Evolutionary conservation across 2,113 vertebrate species (phyloP).

Genomic region (Anguilla rostrata): DNA sequence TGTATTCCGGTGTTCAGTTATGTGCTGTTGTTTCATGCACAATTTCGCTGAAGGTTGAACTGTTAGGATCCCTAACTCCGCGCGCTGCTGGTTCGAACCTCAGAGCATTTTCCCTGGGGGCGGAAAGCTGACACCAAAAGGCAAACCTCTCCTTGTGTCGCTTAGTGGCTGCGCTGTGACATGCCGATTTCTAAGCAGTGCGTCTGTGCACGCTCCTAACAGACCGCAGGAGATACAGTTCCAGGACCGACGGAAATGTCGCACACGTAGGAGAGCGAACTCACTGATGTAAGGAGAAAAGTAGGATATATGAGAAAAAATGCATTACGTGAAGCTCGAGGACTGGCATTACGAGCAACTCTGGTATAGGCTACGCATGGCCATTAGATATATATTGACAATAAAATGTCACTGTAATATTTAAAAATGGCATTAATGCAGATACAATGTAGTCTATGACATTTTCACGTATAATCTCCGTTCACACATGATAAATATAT

Average conservation of each 20-base stretch:
- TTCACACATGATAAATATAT: no score
- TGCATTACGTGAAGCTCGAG: background rate
- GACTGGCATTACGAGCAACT: background rate
- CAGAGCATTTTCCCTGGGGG: slow-evolving; percentile 58
- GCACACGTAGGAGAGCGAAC: background rate
- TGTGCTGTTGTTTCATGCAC: slow-evolving; percentile 1
- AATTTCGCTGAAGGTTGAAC: background rate
- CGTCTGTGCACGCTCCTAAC: slow-evolving; percentile 31
- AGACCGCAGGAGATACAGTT: background rate
- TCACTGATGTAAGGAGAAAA: background rate
- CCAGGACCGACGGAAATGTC: background rate
- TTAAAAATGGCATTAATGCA: no score
- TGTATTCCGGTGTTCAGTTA: slow-evolving; percentile 12
- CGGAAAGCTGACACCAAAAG: slow-evolving; percentile 54
- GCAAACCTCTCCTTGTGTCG: slow-evolving; percentile 39
- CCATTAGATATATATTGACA: no score
- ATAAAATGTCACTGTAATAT: no score
- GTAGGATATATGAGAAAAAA: background rate
- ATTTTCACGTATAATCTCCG: no score
- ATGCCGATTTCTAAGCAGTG: slow-evolving; percentile 28
- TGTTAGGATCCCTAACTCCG: slow-evolving; percentile 21
- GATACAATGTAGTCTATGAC: no score
- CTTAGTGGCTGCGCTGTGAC: slow-evolving; percentile 29
- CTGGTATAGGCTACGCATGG: no score
- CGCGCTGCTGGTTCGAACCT: slow-evolving; percentile 31